These are phyloP conservation scores for Drosophila funebris DNA, from an alignment of 1,140 invertebrate species.

Conservation along the genomic window DNA sequence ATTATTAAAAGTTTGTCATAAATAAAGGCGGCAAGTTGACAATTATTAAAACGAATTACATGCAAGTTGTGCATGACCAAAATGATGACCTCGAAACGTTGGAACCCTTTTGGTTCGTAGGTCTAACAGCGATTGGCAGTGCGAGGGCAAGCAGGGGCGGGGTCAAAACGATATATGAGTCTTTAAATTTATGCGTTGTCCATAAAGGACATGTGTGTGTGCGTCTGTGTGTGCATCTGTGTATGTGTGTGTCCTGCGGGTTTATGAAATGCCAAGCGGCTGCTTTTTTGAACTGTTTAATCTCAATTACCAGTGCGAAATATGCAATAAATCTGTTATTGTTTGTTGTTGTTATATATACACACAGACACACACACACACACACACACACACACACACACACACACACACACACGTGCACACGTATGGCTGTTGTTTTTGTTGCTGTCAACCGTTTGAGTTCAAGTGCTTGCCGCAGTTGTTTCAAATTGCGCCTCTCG, in stretches of 20 bases:
- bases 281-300: constrained; percentile 79
- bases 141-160: constrained; percentile 1
- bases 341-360: constrained; percentile 56
- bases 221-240: background rate
- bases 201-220: constrained; percentile 39
- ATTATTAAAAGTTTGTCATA: constrained; percentile 79
- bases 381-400: too few relatives aligned
- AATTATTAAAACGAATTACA: constrained; percentile 80
- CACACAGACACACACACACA: constrained; percentile 4
- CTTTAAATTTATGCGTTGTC: constrained; percentile 70
- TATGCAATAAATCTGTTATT: constrained; percentile 81
- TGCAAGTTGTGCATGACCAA: constrained; percentile 12
- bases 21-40: constrained; percentile 74
- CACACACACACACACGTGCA: too few relatives aligned
- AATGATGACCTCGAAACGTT: background rate
- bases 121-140: constrained; percentile 9
- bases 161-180: constrained; percentile 60
- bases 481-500: constrained; percentile 67
- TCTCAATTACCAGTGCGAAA: constrained; percentile 78
- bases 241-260: constrained; percentile 29
- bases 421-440: constrained; percentile 16
- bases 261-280: constrained; percentile 67
- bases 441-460: constrained; percentile 62
- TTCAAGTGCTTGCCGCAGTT: constrained; percentile 73
- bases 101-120: constrained; percentile 26